phyloP scores from a whole-genome alignment of 2,888 invertebrate species.

The Resseliella maxima region DNA sequence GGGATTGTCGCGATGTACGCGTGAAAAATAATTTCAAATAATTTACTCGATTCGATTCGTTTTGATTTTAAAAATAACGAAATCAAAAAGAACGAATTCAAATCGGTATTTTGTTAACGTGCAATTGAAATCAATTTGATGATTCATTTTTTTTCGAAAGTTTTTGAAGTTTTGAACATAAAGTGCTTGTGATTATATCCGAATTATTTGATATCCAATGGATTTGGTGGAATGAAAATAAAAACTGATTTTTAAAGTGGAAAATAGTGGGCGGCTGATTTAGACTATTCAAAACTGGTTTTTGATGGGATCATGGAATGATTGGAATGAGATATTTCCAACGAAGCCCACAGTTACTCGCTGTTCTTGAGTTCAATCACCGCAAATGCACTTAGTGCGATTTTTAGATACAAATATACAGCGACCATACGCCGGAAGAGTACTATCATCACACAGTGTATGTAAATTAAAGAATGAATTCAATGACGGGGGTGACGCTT shows the following conservation, averaged over 20 bases:
- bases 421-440: not conserved
- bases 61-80: not conserved
- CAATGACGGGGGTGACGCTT: not conserved
- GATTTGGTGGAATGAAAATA: not conserved
- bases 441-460: not conserved
- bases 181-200: not conserved
- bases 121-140: conserved; percentile 37
- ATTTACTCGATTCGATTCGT: not conserved
- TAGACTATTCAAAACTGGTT: conserved; percentile 4
- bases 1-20: not conserved
- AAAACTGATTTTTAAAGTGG: not conserved
- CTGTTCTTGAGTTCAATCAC: not conserved
- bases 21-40: not conserved
- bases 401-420: not conserved
- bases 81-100: not conserved
- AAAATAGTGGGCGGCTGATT: conserved; percentile 18
- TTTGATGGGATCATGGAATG: not conserved
- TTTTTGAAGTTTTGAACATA: not conserved
- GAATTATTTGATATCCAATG: conserved; percentile 8
- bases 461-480: conserved; percentile 42
- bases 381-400: conserved; percentile 43
- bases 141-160: not conserved
- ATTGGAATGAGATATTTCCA: not conserved
- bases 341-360: not conserved
- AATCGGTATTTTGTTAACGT: conserved; percentile 12